Evolutionary conservation across 2,797 vertebrate genomes (phyloP).

Genomic region (Cynodonichthys magdalenae): DNA sequence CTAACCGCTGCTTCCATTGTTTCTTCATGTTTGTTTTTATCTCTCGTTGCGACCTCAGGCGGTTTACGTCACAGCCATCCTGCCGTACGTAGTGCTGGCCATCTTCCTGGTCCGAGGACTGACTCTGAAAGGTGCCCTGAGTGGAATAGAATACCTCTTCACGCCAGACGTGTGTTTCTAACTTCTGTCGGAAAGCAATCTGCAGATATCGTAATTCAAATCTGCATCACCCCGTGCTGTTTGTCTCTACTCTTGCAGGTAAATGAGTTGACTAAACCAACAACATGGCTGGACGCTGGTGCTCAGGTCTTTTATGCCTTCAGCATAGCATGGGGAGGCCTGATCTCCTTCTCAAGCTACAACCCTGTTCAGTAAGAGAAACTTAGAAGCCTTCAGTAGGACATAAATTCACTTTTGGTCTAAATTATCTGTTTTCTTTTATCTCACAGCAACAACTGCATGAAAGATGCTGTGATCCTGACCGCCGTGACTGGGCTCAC

Average conservation of each 20-base stretch:
- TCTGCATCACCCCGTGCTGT: neutral
- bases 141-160: constrained; percentile 89
- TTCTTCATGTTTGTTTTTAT: neutral
- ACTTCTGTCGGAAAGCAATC: neutral
- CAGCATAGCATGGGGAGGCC: constrained; percentile 92
- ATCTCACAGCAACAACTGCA: constrained; percentile 90
- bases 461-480: constrained; percentile 89
- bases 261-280: constrained; percentile 86
- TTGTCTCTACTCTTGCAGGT: constrained; percentile 70
- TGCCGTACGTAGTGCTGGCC: constrained; percentile 92
- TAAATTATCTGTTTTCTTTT: neutral
- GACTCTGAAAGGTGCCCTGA: constrained; percentile 89
- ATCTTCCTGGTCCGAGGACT: constrained; percentile 93
- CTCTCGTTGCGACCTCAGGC: constrained; percentile 76
- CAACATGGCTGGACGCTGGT: constrained; percentile 94
- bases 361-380: constrained; percentile 92
- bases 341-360: constrained; percentile 99
- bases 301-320: constrained; percentile 96
- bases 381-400: neutral
- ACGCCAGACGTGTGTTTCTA: constrained; percentile 86
- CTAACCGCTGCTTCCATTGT: too few species aligned
- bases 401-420: too few species aligned
- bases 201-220: neutral
- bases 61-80: constrained; percentile 92
- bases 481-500: constrained; percentile 89